Conservation (phyloP, 2,797 vertebrate genomes). For the Sebastiscus tertius region DNA sequence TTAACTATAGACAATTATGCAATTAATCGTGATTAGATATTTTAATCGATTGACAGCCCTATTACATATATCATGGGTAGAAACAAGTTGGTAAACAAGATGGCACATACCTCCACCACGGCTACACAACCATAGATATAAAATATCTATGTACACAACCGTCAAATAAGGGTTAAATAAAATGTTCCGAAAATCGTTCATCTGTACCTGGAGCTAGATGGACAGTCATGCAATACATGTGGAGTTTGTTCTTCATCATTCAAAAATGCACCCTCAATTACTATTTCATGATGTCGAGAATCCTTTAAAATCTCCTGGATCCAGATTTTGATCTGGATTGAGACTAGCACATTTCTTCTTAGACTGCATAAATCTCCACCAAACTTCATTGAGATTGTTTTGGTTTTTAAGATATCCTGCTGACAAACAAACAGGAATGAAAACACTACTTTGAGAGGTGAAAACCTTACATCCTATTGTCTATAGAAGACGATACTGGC, state of each 20-base stretch:
- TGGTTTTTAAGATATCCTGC: background rate
- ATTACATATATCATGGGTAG: background rate
- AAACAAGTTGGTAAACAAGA: background rate
- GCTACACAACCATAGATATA: background rate
- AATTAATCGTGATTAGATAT: too few species aligned
- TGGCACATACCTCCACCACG: background rate
- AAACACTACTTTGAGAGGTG: background rate
- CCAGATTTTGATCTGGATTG: background rate
- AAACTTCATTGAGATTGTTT: background rate
- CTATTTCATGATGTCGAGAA: background rate
- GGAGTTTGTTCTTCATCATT: background rate
- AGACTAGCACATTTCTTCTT: background rate
- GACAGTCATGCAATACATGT: background rate
- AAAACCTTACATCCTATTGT: background rate
- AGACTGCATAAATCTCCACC: background rate
- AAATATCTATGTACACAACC: too few species aligned
- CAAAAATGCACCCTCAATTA: background rate
- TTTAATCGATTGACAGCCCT: too few species aligned
- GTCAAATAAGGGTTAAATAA: background rate
- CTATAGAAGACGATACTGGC: background rate
- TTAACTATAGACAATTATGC: too few species aligned
- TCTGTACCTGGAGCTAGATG: background rate
- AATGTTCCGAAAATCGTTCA: background rate
- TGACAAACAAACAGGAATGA: background rate
- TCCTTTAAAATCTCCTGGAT: background rate